Evolutionary conservation across 2,113 vertebrate species (phyloP).

Genomic region (Gymnogyps californianus): DNA sequence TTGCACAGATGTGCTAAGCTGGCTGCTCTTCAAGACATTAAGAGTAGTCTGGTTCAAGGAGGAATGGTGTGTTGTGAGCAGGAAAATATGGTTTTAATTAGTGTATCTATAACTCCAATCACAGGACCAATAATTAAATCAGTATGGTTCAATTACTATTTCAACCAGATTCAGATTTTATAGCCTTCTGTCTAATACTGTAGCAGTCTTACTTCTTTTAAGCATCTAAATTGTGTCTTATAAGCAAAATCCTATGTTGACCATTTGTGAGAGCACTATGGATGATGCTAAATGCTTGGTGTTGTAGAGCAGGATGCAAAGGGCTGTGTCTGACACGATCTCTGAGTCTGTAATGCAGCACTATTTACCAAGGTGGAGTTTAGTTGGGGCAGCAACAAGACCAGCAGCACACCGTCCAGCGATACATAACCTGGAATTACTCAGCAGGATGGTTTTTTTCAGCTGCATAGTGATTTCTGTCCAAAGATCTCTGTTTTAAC

Average conservation of each 20-base stretch:
- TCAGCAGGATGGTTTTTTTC: background rate
- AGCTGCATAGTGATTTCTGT: background rate
- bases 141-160: background rate
- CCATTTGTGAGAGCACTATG: background rate
- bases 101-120: background rate
- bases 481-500: background rate
- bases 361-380: background rate
- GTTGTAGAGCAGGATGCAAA: background rate
- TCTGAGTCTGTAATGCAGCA: background rate
- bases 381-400: background rate
- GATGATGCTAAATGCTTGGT: background rate
- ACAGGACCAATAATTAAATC: background rate
- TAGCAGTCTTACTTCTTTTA: background rate
- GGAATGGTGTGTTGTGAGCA: background rate
- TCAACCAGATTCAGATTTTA: background rate
- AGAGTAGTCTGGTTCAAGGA: background rate
- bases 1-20: background rate
- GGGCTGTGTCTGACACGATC: background rate
- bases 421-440: background rate
- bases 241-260: background rate
- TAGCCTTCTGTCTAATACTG: background rate
- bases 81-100: background rate
- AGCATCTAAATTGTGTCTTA: background rate
- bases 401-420: background rate
- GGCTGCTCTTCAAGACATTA: background rate